Evolutionary conservation across 35 echinoderm and acorn worm species (phyloP).

Genomic region (Stichopus chloronotus): DNA sequence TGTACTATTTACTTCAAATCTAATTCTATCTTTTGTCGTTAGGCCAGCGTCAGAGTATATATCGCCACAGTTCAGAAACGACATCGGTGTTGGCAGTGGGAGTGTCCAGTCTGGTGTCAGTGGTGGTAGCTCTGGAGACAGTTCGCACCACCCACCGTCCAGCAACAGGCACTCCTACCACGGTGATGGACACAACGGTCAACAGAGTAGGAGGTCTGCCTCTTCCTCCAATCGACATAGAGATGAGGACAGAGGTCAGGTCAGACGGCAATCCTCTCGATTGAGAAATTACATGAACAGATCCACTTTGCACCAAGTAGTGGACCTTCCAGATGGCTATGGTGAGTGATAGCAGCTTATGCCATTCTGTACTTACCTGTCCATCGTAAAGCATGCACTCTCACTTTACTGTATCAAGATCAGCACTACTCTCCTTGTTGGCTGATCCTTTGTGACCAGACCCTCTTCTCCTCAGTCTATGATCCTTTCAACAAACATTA

Average conservation of each 20-base stretch:
- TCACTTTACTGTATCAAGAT: background rate
- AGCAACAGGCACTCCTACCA: constrained; percentile 33
- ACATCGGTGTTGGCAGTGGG: constrained; percentile 46
- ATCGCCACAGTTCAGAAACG: constrained; percentile 37
- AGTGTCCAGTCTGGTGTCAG: constrained; percentile 47
- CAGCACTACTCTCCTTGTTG: background rate
- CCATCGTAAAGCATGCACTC: background rate
- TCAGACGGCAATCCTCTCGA: constrained; percentile 79
- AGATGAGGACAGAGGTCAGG: constrained; percentile 59
- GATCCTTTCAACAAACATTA: no score
- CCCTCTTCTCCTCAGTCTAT: no score
- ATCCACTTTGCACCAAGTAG: constrained; percentile 85
- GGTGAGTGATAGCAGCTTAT: constrained; percentile 45
- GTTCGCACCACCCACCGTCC: constrained; percentile 32
- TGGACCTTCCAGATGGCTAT: constrained; percentile 95
- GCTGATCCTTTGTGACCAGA: no score
- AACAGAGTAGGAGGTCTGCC: constrained; percentile 14
- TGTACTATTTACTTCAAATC: no score
- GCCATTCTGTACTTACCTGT: background rate
- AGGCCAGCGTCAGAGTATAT: constrained; percentile 73
- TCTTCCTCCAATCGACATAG: background rate
- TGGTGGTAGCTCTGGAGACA: constrained; percentile 51
- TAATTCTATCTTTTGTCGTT: background rate
- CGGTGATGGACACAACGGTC: constrained; percentile 22
- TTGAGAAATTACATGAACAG: constrained; percentile 96